These are phyloP conservation scores for Sebastes schlegelii DNA, from an alignment of 2,113 vertebrate genomes.

Conservation along the genomic window DNA sequence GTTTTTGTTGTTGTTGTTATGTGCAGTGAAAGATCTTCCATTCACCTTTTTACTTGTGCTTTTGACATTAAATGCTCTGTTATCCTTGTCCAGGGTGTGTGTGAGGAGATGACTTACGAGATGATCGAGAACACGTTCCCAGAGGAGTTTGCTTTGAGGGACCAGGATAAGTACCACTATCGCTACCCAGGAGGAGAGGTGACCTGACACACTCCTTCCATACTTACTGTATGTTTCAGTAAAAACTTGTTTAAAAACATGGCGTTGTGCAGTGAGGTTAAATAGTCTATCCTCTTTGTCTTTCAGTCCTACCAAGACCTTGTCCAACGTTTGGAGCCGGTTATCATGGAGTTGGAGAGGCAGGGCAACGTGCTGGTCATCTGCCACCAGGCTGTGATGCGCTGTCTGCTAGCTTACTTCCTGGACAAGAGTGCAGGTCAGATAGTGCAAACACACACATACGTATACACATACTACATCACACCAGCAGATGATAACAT, in stretches of 20 bases:
- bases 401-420: constrained; percentile 97
- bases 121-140: constrained; percentile 93
- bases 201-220: constrained; percentile 8
- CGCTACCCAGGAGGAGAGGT: constrained; percentile 99
- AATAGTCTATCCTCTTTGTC: constrained; percentile 15
- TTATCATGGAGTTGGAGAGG: constrained; percentile 98
- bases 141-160: constrained; percentile 95
- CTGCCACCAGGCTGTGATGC: constrained; percentile 98
- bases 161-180: constrained; percentile 98
- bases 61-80: background rate
- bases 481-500: background rate
- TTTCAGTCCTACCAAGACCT: constrained; percentile 96
- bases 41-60: background rate
- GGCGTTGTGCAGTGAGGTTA: background rate
- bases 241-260: too few relatives aligned
- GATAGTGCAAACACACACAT: background rate
- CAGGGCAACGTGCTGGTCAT: constrained; percentile 95
- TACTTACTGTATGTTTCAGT: too few relatives aligned
- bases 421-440: constrained; percentile 96
- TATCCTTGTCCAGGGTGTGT: constrained; percentile 88
- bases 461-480: background rate
- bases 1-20: too few relatives aligned
- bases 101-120: constrained; percentile 96
- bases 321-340: constrained; percentile 95
- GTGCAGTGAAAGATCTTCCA: background rate